Conservation (phyloP, 2,888 invertebrate genomes). For the Drosophila siamana region DNA sequence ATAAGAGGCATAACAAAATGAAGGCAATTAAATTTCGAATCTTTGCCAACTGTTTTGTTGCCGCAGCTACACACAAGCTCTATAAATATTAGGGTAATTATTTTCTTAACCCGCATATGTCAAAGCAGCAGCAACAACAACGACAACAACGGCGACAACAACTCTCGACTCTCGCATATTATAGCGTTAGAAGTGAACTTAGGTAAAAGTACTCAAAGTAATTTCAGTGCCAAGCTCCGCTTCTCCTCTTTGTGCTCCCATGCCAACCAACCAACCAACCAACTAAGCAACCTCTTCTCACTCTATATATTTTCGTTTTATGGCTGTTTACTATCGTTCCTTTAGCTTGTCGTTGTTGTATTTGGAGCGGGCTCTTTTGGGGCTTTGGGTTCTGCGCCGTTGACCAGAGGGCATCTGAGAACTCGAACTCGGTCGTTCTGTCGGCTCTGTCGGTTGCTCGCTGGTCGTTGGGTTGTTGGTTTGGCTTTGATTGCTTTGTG, state of each 20-base stretch:
- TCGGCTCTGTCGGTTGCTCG: conserved; percentile 15
- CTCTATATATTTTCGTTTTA: conserved; percentile 59
- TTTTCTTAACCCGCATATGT: conserved; percentile 75
- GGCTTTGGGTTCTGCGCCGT: conserved; percentile 64
- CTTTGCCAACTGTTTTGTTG: conserved; percentile 33
- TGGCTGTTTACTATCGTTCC: conserved; percentile 57
- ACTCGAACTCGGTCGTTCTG: conserved; percentile 46
- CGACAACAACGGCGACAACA: conserved; percentile 31
- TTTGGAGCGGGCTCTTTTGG: conserved; percentile 36
- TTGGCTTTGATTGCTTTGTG: conserved; percentile 74
- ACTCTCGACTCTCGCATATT: conserved; percentile 29
- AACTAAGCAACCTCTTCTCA: background rate
- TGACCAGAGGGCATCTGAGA: conserved; percentile 52
- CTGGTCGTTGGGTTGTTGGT: conserved; percentile 49
- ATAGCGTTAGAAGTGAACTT: conserved; percentile 51
- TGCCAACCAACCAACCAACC: background rate
- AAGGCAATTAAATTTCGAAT: conserved; percentile 20
- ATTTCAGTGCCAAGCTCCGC: conserved; percentile 51
- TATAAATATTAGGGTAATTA: conserved; percentile 69
- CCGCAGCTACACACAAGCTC: conserved; percentile 32
- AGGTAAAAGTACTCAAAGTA: conserved; percentile 58
- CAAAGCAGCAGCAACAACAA: conserved; percentile 51
- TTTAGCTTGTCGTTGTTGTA: conserved; percentile 35
- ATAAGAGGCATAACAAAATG: background rate
- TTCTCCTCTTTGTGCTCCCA: conserved; percentile 12